These are phyloP conservation scores for Aurelia aurita DNA, from an alignment of 30 jellyfish, hydroid and myxozoan genomes.

Conservation along the genomic window DNA sequence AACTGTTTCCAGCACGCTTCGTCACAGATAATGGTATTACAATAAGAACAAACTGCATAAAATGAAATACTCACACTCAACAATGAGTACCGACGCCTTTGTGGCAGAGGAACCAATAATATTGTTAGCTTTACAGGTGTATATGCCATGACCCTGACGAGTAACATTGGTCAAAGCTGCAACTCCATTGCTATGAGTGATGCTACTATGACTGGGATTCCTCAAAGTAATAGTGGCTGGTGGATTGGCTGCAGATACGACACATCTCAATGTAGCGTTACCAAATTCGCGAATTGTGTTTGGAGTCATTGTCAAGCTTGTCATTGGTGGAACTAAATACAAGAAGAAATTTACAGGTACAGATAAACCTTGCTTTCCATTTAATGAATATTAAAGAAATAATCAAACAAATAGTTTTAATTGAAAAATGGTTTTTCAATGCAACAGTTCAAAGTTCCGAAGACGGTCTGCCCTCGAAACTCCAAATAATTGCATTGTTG, in stretches of 20 bases:
- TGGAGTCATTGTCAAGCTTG: constrained; percentile 39
- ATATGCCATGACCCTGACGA: constrained; percentile 39
- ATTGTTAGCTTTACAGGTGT: constrained; percentile 47
- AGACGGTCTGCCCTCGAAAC: no score
- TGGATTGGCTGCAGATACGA: constrained; percentile 57
- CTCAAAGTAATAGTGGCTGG: constrained; percentile 26
- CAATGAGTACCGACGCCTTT: constrained; percentile 11
- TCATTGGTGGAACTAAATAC: constrained; percentile 55
- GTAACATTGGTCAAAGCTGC: constrained; percentile 19
- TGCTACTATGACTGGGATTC: neutral
- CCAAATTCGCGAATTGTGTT: constrained; percentile 13
- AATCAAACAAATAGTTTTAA: no score
- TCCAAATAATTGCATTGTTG: no score
- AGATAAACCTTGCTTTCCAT: no score
- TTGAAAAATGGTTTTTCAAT: no score
- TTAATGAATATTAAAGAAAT: no score
- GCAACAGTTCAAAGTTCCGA: no score
- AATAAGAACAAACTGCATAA: no score
- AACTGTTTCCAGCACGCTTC: no score
- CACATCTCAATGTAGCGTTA: constrained; percentile 31
- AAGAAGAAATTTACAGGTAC: neutral
- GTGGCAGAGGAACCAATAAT: constrained; percentile 52
- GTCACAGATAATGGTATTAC: no score
- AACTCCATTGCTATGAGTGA: constrained; percentile 9
- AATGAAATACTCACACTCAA: constrained; percentile 23